phyloP scores from a whole-genome alignment of 64 coral and sea anemone genomes.

The Montipora capricornis region DNA sequence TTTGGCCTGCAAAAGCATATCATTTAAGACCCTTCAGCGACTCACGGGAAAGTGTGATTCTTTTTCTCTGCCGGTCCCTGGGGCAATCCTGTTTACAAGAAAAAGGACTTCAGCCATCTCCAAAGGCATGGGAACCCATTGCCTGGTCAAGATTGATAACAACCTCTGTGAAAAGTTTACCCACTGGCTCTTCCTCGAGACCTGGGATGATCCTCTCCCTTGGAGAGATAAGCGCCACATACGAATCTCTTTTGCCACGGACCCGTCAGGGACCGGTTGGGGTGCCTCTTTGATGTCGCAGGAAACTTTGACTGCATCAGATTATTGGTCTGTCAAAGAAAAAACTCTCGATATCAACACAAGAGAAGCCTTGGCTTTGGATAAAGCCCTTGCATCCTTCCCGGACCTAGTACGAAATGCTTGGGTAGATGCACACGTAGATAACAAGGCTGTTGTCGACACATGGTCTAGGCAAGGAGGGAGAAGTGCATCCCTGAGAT shows the following conservation, averaged over 20 bases:
- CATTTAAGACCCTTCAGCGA: slow-evolving; percentile 39
- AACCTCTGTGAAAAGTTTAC: not conserved
- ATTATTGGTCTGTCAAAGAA: slow-evolving; percentile 38
- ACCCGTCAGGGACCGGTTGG: slow-evolving; percentile 2
- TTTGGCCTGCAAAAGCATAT: not conserved
- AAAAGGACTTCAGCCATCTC: slow-evolving; percentile 30
- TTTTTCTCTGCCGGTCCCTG: not conserved
- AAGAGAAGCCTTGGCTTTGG: slow-evolving; percentile 35
- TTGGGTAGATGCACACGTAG: slow-evolving; percentile 1
- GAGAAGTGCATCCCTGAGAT: not conserved
- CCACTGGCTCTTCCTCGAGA: slow-evolving; percentile 38
- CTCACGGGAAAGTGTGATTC: slow-evolving; percentile 67
- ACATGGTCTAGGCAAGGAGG: not conserved
- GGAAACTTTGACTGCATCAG: not conserved
- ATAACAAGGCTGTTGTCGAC: not conserved
- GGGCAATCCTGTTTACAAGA: not conserved
- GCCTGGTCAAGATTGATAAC: not conserved
- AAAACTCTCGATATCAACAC: not conserved
- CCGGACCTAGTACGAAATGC: not conserved
- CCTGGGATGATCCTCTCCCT: slow-evolving; percentile 36
- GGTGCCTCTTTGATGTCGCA: not conserved
- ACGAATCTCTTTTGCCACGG: not conserved
- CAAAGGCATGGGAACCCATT: slow-evolving; percentile 15
- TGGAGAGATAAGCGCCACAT: slow-evolving; percentile 43
- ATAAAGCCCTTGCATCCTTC: slow-evolving; percentile 3